Base-by-base conservation (phyloP, 1,140 invertebrate species). In the Bradysia coprophila region DNA sequence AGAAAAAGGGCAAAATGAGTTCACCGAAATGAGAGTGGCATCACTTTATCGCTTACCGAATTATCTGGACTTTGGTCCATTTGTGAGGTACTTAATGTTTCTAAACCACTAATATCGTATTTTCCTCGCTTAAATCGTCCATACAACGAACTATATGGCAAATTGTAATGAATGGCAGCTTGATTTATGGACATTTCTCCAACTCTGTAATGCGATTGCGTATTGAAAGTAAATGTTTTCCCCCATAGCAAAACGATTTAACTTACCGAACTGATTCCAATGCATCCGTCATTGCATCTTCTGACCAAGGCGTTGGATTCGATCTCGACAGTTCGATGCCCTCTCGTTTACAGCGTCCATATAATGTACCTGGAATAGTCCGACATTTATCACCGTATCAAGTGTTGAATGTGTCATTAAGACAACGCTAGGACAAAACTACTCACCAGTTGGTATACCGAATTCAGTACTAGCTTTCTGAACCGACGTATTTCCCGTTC, bases 101-200 rank as follows among this genome's bases (percentile, higher is more conserved):
- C 57, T 32, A 53, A 43, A 28, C 19, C 40, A 20, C 43, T 38
- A 11, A 47, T 47, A 42, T 63, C 62, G 48, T 64, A 64, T 50
- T 72, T 81, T 51, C 78, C 80, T 16, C 83, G 67, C 56, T 89
- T 89, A 59, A 89, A 87, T 31, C 86, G 71, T 1, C 85, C 85
- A 53, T 89, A 90, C 11, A 90, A 62, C 13, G 84, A 89, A 20
- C 83, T 88, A 57, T 90, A 90, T 20, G 86, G 86, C 49, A 90
- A 64, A 63, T 89, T 89, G 57, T 78, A 89, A 54, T 89, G 84
- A 47, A 89, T 89, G n/a, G 85, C 83, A 38, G 86, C 86, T 64
- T 89, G 85, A 63, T 89, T 91, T 51, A 91, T 89, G 46, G 82
- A 87, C 84, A 91, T 88, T 51, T 87, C 83, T 18, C 85, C 84